Base-by-base conservation (phyloP, 1,140 invertebrate species). In the Megalopta genalis region DNA sequence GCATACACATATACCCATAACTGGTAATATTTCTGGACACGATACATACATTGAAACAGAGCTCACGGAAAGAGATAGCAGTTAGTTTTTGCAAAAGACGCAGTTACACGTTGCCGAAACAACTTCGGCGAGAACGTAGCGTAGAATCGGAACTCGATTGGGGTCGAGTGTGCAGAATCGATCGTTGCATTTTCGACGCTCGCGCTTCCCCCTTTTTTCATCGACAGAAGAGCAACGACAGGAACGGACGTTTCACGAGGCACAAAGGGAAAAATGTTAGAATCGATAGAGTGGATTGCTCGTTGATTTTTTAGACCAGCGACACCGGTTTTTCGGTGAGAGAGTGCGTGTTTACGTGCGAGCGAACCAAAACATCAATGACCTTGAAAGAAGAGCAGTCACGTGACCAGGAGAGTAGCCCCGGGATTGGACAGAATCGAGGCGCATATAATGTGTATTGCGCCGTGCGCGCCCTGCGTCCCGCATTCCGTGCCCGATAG, bases 301-400 rank as follows among this genome's bases (percentile, higher is more conserved):
- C 9, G 21, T 12, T 14, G 14, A 70, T 54, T 64, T 64, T 54
- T 71, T 25, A 3, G 9, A 9, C 14, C 9, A 10, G 10, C 12
- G 16, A 57, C 2, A 37, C 49, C 23, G 39, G 27, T 42, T 32
- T 32, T 57, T 68, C n/a, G 57, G 64, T 52, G 52, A n/a, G 52
- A 68, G 63, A 64, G 80, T 27, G 63, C 39, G 63, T 88, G 87
- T 88, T 88, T 88, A 88, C 75, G 52, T 77, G 69, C 59, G 49
- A 65, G 75, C 39, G 57, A 80, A 88, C 77, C 87, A 88, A 87
- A 88, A 88, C 87, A 88, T 80, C 81, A 84, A 88, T 88, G 87
- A 88, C 87, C 87, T 88, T 88, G 87, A 88, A 87, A 85, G 79
- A 68, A 49, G 14, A 21, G n/a, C 39, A 65, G 59, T 88, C 87